Percentiles rank a stretch among this genome's conserved stretches.
Conservation (phyloP, 1,140 invertebrate species). For the Drosophila insularis region DNA sequence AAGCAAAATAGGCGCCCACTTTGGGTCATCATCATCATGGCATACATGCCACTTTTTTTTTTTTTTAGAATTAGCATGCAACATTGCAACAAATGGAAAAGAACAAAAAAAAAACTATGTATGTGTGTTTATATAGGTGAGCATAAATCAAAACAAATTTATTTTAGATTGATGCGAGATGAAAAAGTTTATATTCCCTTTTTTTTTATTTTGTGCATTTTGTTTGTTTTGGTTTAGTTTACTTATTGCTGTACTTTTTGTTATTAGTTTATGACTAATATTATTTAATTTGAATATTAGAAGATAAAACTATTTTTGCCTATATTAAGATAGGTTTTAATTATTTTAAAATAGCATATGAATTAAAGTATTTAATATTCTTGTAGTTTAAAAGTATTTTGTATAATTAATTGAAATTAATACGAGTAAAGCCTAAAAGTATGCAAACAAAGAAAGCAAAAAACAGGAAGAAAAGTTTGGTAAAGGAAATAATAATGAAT, state of each 20-base stretch:
- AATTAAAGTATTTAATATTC: no score
- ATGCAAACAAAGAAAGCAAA: no score
- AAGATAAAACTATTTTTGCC: no score
- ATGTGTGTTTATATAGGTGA: not conserved
- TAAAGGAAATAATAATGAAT: no score
- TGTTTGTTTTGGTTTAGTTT: not conserved
- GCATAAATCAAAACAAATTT: conserved; percentile 50
- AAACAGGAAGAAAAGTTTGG: no score
- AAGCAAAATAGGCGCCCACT: not conserved
- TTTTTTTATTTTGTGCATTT: not conserved
- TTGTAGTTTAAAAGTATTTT: no score
- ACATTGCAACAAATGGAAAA: conserved; percentile 48
- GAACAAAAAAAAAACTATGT: not conserved
- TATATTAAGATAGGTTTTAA: no score
- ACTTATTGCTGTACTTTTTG: not conserved
- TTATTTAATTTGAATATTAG: no score
- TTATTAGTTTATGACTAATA: no score
- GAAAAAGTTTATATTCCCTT: not conserved
- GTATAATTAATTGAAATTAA: no score
- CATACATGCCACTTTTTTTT: conserved; percentile 5
- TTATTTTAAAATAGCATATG: no score
- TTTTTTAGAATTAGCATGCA: conserved; percentile 35
- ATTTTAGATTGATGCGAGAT: not conserved
- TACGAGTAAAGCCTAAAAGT: no score
- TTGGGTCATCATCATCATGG: not conserved